phyloP scores from a whole-genome alignment of 2,113 vertebrate genomes.

The Panurus biarmicus region DNA sequence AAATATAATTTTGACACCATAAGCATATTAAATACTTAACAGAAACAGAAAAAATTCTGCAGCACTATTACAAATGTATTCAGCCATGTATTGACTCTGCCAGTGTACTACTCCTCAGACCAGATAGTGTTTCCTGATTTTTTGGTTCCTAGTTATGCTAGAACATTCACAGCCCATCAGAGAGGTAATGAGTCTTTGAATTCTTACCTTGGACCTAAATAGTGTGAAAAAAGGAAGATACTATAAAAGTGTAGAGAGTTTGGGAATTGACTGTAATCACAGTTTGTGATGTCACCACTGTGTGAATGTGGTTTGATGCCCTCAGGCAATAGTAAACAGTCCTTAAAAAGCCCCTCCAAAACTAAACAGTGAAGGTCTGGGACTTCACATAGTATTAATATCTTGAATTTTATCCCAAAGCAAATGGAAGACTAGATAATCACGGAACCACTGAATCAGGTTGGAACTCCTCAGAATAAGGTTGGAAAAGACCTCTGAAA shows the following conservation, averaged over 20 bases:
- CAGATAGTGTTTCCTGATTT: background rate
- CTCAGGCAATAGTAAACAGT: background rate
- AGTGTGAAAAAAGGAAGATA: background rate
- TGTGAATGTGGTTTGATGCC: background rate
- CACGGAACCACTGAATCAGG: background rate
- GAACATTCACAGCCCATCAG: background rate
- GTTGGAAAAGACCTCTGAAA: background rate
- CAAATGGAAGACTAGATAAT: background rate
- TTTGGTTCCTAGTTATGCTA: background rate
- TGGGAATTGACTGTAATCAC: background rate
- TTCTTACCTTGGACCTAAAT: background rate
- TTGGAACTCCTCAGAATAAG: too few species aligned
- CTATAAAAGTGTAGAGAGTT: background rate
- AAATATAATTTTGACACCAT: background rate
- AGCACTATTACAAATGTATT: background rate
- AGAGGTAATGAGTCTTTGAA: background rate
- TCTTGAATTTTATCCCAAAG: background rate
- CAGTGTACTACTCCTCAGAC: background rate
- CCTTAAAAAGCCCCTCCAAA: background rate
- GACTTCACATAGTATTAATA: background rate
- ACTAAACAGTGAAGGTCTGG: background rate
- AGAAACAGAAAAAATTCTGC: background rate
- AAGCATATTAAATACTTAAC: background rate
- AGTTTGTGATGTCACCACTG: background rate
- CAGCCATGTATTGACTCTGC: background rate